These are phyloP conservation scores for Helicoverpa armigera DNA, from an alignment of 1,140 invertebrate species.

Conservation along the genomic window DNA sequence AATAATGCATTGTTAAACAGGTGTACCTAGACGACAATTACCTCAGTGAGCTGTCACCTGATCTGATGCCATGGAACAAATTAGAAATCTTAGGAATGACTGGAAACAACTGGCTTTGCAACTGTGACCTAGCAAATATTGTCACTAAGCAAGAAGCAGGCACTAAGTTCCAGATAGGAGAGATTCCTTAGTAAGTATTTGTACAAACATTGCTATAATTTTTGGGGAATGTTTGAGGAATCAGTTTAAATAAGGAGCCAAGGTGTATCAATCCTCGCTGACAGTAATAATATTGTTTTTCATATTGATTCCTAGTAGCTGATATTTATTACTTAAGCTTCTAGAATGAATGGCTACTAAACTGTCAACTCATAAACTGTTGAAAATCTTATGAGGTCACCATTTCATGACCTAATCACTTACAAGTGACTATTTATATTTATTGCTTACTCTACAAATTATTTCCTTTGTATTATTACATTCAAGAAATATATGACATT, in stretches of 20 bases:
- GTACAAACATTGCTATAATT: not conserved
- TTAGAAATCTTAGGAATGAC: constrained; percentile 85
- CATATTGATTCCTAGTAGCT: too few species aligned
- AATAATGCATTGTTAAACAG: constrained; percentile 63
- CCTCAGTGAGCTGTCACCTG: constrained; percentile 82
- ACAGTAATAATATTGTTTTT: not conserved
- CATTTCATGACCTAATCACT: too few species aligned
- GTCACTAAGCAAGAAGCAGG: constrained; percentile 76
- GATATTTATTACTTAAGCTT: too few species aligned
- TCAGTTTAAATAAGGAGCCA: not conserved
- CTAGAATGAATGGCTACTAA: too few species aligned
- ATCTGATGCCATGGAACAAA: constrained; percentile 81
- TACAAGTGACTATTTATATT: too few species aligned
- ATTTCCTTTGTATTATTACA: too few species aligned
- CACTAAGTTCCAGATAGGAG: constrained; percentile 73
- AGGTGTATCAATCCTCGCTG: not conserved
- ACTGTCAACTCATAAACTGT: too few species aligned
- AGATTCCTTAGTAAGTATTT: constrained; percentile 80
- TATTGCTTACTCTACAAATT: too few species aligned
- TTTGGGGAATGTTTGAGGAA: not conserved
- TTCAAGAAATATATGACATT: too few species aligned
- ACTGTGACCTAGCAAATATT: constrained; percentile 85
- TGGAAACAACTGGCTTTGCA: constrained; percentile 88
- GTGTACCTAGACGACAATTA: constrained; percentile 86
- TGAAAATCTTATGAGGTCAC: too few species aligned